Conservation (phyloP, 1,140 invertebrate genomes). For the Pseudomyrmex cubaensis region DNA sequence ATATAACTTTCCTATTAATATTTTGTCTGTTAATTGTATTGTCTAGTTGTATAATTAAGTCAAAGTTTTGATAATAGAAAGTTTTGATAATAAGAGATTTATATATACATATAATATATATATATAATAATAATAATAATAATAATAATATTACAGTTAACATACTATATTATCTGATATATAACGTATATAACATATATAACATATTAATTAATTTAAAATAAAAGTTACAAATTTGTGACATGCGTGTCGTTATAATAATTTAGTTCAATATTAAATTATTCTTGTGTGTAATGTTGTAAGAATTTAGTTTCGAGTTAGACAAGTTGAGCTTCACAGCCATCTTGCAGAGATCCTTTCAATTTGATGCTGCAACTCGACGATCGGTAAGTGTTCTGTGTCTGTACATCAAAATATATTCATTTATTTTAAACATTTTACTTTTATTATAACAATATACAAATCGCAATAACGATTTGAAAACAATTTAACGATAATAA, state of each 20-base stretch:
- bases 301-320: background rate
- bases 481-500: background rate
- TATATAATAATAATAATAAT: too few species aligned
- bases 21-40: background rate
- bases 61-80: background rate
- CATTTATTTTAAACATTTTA: background rate
- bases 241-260: too few species aligned
- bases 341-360: conserved; percentile 15
- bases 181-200: too few species aligned
- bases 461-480: background rate
- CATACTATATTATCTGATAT: too few species aligned
- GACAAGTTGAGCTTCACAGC: background rate
- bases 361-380: conserved; percentile 2
- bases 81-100: background rate
- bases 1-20: background rate
- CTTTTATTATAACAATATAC: background rate
- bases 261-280: too few species aligned
- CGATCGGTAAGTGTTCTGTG: background rate
- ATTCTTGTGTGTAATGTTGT: background rate
- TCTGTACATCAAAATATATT: background rate
- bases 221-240: too few species aligned
- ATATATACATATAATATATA: too few species aligned
- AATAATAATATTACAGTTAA: too few species aligned
- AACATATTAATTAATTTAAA: too few species aligned
- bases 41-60: background rate